phyloP scores from a whole-genome alignment of 2,888 invertebrate genomes.

The Xestia xanthographa region DNA sequence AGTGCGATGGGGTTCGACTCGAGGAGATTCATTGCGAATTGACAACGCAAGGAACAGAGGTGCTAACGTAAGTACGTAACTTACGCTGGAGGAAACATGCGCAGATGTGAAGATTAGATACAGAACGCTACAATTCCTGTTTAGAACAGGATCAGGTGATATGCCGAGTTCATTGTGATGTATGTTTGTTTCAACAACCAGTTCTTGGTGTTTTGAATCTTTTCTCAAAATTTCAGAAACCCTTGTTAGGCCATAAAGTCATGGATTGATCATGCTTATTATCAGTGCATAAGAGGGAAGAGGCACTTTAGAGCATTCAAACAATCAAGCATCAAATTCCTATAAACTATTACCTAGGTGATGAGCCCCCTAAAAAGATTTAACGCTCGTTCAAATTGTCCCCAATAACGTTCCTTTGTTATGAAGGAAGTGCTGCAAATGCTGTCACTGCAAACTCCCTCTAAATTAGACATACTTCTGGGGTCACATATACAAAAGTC shows the following conservation, averaged over 20 bases:
- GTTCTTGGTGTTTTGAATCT: background rate
- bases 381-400: too few relatives aligned
- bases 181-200: constrained; percentile 43
- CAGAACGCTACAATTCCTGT: constrained; percentile 81
- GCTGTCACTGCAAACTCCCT: constrained; percentile 17
- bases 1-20: constrained; percentile 75
- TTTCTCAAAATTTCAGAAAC: background rate
- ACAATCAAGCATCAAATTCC: background rate
- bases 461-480: constrained; percentile 40
- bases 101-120: constrained; percentile 87
- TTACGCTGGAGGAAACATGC: constrained; percentile 80
- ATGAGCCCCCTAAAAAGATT: background rate
- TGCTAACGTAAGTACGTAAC: constrained; percentile 72
- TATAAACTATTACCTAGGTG: background rate
- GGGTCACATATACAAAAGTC: constrained; percentile 46
- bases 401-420: background rate
- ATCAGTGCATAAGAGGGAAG: too few relatives aligned
- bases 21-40: constrained; percentile 81
- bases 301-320: background rate
- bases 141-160: constrained; percentile 76
- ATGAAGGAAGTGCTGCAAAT: background rate
- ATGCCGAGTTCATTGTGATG: constrained; percentile 72
- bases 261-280: background rate
- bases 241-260: background rate
- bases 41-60: constrained; percentile 76